Conservation (phyloP, 2,888 invertebrate genomes). For the Hoplodrina blanda region DNA sequence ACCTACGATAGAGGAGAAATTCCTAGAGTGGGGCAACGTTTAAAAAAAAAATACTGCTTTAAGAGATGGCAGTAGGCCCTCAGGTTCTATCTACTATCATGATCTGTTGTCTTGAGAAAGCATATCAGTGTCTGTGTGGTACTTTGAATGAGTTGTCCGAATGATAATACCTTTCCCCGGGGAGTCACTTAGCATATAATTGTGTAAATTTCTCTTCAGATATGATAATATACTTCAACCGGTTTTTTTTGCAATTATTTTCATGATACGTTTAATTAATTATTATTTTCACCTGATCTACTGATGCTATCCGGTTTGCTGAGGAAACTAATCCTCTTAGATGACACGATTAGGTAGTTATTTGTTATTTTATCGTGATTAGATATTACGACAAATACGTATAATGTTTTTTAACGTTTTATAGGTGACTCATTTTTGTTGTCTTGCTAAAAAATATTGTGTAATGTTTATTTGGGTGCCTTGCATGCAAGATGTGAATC, state of each 20-base stretch:
- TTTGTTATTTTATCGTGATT: slow-evolving; percentile 2
- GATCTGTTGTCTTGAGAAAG: too few relatives aligned
- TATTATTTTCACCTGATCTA: not conserved
- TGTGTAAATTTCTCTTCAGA: not conserved
- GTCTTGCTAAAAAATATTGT: not conserved
- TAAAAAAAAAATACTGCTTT: too few relatives aligned
- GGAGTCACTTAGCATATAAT: not conserved
- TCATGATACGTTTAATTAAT: slow-evolving; percentile 3
- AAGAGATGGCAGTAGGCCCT: too few relatives aligned
- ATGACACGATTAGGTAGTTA: slow-evolving; percentile 10
- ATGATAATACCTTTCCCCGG: not conserved
- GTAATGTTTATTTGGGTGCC: not conserved
- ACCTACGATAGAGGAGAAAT: too few relatives aligned
- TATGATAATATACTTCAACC: not conserved
- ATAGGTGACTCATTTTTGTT: not conserved
- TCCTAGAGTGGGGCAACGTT: too few relatives aligned
- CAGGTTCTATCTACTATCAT: too few relatives aligned
- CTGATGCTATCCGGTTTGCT: slow-evolving; percentile 15
- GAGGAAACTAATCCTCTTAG: slow-evolving; percentile 14
- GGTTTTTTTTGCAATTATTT: not conserved
- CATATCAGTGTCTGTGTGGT: too few relatives aligned
- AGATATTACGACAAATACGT: not conserved
- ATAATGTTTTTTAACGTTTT: not conserved
- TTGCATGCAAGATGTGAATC: too few relatives aligned
- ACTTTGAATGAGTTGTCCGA: too few relatives aligned